These are phyloP conservation scores for Caerostris extrusa DNA, from an alignment of 1,140 invertebrate genomes.

Conservation along the genomic window DNA sequence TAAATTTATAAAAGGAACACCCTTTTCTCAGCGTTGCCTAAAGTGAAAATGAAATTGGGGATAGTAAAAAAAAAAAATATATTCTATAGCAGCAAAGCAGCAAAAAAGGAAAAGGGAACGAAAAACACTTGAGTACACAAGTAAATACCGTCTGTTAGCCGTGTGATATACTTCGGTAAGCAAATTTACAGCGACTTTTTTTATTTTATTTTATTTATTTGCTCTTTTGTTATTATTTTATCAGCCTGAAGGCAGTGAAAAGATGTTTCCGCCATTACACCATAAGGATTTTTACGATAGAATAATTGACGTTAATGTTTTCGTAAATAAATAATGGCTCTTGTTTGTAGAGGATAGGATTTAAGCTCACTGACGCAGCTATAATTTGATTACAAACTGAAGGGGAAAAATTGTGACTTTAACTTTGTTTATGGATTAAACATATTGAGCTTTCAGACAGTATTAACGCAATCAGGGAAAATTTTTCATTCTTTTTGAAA, in stretches of 20 bases:
- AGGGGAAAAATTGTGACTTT: constrained; percentile 6
- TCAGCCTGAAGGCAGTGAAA: constrained; percentile 44
- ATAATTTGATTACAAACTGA: constrained; percentile 72
- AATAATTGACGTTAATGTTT: constrained; percentile 77
- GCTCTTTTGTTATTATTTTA: constrained; percentile 76
- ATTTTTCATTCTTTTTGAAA: neutral
- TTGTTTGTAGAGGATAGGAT: constrained; percentile 72
- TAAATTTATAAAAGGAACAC: constrained; percentile 76
- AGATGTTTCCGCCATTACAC: constrained; percentile 65
- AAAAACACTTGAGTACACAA: constrained; percentile 71
- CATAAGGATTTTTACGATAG: constrained; percentile 66
- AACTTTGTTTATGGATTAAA: constrained; percentile 73
- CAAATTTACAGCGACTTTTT: constrained; percentile 69
- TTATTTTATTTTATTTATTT: constrained; percentile 49
- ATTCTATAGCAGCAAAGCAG: neutral
- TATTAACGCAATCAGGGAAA: neutral
- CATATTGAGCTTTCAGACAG: neutral
- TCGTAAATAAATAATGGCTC: constrained; percentile 76
- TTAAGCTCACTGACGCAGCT: constrained; percentile 49
- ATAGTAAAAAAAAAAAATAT: constrained; percentile 46
- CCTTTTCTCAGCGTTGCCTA: constrained; percentile 63
- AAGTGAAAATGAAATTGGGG: constrained; percentile 75
- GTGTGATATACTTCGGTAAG: constrained; percentile 76
- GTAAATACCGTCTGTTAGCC: constrained; percentile 72
- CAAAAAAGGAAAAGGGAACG: constrained; percentile 17